phyloP scores from a whole-genome alignment of 2,797 vertebrate genomes.

The Loriculus beryllinus region DNA sequence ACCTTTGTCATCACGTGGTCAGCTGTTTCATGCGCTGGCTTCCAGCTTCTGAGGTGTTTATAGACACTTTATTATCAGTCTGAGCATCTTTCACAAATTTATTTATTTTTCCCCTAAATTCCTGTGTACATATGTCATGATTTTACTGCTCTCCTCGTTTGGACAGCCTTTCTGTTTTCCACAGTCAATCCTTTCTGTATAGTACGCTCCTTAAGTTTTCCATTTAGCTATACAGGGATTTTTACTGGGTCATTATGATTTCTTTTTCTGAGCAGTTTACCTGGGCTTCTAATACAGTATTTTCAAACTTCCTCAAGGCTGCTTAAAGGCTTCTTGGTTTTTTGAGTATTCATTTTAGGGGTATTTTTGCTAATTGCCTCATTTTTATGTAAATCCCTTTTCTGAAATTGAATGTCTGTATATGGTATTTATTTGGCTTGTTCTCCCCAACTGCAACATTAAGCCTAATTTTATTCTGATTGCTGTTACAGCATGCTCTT shows the following conservation, averaged over 20 bases:
- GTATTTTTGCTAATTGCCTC: not conserved
- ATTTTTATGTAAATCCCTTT: not conserved
- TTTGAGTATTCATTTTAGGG: not conserved
- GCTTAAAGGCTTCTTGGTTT: not conserved
- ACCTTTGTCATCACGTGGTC: not conserved
- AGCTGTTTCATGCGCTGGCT: not conserved
- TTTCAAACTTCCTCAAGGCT: not conserved
- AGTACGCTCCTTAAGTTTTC: not conserved
- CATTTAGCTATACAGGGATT: not conserved
- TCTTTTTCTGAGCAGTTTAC: not conserved
- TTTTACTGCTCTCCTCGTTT: not conserved
- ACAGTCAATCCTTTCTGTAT: not conserved
- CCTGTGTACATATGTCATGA: not conserved
- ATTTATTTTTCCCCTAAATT: not conserved
- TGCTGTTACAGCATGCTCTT: not conserved
- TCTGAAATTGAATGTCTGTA: not conserved
- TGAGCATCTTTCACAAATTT: not conserved
- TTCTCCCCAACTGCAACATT: not conserved
- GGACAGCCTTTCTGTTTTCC: not conserved
- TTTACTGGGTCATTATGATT: not conserved
- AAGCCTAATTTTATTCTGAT: conserved; percentile 9
- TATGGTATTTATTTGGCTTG: not conserved
- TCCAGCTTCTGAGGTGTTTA: not conserved
- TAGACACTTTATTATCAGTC: not conserved
- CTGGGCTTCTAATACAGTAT: not conserved